These are phyloP conservation scores for Alsophila aescularia DNA, from an alignment of 2,888 invertebrate genomes.

Conservation along the genomic window DNA sequence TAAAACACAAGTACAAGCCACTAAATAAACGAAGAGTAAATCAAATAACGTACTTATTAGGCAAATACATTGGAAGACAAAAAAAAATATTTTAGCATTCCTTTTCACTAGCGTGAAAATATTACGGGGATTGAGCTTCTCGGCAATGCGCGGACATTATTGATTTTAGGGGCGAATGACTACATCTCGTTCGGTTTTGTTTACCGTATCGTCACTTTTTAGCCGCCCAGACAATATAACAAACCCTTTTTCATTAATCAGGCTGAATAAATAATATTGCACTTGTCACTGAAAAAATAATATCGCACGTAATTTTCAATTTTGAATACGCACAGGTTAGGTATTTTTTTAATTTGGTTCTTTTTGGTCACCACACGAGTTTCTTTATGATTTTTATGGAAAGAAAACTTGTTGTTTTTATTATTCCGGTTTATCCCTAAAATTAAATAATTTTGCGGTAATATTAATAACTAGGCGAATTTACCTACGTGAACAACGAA, in stretches of 20 bases:
- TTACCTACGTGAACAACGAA: conserved; percentile 54
- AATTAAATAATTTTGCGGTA: conserved; percentile 18
- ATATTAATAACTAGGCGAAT: conserved; percentile 35
- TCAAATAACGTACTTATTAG: neutral
- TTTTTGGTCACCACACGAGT: conserved; percentile 20
- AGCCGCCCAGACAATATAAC: conserved; percentile 22
- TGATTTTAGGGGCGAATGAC: conserved; percentile 68
- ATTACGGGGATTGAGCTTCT: conserved; percentile 28
- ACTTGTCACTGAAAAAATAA: conserved; percentile 26
- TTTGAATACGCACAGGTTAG: conserved; percentile 26
- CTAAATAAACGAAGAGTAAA: neutral
- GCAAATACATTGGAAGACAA: conserved; percentile 6
- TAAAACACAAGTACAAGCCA: neutral
- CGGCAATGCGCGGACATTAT: conserved; percentile 72
- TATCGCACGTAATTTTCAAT: conserved; percentile 20
- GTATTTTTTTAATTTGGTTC: conserved; percentile 14
- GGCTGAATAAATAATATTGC: conserved; percentile 18
- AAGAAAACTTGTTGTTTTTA: conserved; percentile 12
- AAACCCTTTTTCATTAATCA: conserved; percentile 26
- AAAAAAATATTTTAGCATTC: conserved; percentile 22
- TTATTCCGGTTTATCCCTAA: conserved; percentile 24
- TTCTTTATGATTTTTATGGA: neutral
- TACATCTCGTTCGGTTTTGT: conserved; percentile 57
- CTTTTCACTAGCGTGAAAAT: conserved; percentile 35
- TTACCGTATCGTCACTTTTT: conserved; percentile 41